Evolutionary conservation across 1,140 invertebrate species (phyloP), one percentile per base, ranked within the genome.

Genomic region (Littorina saxatilis): DNA sequence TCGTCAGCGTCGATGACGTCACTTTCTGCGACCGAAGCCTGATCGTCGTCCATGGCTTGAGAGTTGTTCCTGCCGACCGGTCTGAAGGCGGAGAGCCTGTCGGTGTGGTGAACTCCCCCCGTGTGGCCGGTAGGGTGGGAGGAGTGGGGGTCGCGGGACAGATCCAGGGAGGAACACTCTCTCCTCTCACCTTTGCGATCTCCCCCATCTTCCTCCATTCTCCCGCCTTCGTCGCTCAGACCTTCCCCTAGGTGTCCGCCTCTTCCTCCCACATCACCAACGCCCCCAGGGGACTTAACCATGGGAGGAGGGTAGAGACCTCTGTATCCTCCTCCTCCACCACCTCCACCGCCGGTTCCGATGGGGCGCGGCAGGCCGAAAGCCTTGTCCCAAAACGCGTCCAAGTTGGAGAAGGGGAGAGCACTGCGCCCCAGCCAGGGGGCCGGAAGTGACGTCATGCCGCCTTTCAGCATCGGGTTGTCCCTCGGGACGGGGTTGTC

Each of bases 81-180:
- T 43, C 79, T 72, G 50, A 87, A 87, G 23, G 86, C 86, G 13
- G 86, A 87, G 43, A 85, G 70, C n/a, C 84, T 58, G 61, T 83
- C 79, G 11, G 27, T 23, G 40, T 39, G 9, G 70, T 52, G 70
- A 27, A 73, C 23, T 9, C 23, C 13, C 2, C 1, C 40, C 50
- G 3, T 32, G 50, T 35, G 75, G 74, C 11, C 50, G 29, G 27
- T 11, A 29, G 61, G 70, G 50, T 39, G 68, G 37, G 43, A 68
- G 27, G 82, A 58, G 43, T 72, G 74, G 20, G 61, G 35, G 70
- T 75, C 75, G 2, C 39, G 29, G 61, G 40, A 39, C 29, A 55
- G 55, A 50, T 83, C 74, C 39, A 83, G 76, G 7, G 75, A 61
- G 32, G 66, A 58, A 1, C 73, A n/a, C 15, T 74, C 66, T 66